Evolutionary conservation across 2,113 vertebrate species (phyloP).

Genomic region (Urocitellus parryii): DNA sequence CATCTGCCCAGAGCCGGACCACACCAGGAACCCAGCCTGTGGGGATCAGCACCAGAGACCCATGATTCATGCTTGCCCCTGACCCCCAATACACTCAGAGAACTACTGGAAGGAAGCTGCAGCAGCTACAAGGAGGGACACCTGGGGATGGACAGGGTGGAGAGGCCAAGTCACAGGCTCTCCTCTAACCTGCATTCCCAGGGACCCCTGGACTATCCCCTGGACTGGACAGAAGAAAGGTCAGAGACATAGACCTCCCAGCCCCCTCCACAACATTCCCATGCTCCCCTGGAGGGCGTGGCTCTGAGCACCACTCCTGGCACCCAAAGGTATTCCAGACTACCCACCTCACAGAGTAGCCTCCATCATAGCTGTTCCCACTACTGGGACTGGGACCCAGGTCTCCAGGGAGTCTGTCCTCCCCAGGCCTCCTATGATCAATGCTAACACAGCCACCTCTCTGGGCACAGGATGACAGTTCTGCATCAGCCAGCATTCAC

Average conservation of each 20-base stretch:
- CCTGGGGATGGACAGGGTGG: accelerated
- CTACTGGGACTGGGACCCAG: accelerated
- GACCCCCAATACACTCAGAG: accelerated
- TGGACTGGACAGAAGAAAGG: neutral
- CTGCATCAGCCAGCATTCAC: neutral
- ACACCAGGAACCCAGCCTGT: neutral
- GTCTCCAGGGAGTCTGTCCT: neutral
- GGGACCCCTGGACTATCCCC: too few relatives aligned
- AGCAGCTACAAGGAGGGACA: neutral
- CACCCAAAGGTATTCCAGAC: neutral
- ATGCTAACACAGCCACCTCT: accelerated
- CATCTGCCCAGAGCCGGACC: neutral
- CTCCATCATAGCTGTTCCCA: neutral
- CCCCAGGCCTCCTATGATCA: accelerated
- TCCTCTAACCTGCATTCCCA: neutral
- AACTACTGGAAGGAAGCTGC: neutral
- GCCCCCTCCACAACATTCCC: neutral
- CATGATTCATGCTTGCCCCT: accelerated
- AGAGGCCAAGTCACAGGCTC: neutral
- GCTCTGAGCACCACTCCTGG: neutral
- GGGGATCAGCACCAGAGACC: too few relatives aligned
- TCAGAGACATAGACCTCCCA: neutral
- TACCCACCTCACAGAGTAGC: accelerated
- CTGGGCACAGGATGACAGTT: too few relatives aligned
- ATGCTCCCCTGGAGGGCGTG: neutral